Percentiles rank a stretch among this genome's conserved stretches.
phyloP scores from a whole-genome alignment of 2,797 vertebrate species.

The Morelia viridis region DNA sequence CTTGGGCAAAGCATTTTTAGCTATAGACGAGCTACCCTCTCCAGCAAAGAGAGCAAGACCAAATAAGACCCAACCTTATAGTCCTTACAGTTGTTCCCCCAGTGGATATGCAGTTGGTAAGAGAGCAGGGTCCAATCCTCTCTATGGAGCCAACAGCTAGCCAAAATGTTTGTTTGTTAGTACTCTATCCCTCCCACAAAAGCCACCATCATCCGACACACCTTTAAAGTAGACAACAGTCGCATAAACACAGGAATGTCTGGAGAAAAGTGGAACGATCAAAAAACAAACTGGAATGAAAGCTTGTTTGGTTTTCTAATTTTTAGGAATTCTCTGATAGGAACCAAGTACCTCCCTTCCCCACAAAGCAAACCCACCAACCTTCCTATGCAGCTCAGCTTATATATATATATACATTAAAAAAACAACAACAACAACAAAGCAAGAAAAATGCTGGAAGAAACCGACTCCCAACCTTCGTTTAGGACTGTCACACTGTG shows the following conservation, averaged over 20 bases:
- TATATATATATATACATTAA: conserved; percentile 27
- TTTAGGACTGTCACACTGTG: conserved; percentile 39
- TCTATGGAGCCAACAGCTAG: conserved; percentile 40
- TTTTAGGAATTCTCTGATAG: conserved; percentile 53
- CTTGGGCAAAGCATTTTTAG: conserved; percentile 10
- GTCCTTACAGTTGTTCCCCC: conserved; percentile 12
- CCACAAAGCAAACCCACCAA: background rate
- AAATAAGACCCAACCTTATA: conserved; percentile 40
- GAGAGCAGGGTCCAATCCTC: conserved; percentile 19
- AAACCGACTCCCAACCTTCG: conserved; percentile 53
- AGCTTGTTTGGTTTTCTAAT: conserved; percentile 44
- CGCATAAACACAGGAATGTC: conserved; percentile 32
- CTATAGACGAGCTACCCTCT: conserved; percentile 24
- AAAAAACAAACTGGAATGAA: conserved; percentile 64
- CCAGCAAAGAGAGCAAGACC: conserved; percentile 18
- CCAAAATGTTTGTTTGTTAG: conserved; percentile 57
- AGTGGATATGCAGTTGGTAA: background rate
- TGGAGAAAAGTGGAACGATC: conserved; percentile 19
- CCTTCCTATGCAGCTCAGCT: conserved; percentile 50
- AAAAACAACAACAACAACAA: too few species aligned
- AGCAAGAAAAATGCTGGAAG: conserved; percentile 21
- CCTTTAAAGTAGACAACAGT: conserved; percentile 36
- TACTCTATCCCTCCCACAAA: background rate
- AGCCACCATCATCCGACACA: conserved; percentile 46
- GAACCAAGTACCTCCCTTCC: conserved; percentile 30